phyloP scores from a whole-genome alignment of 2,888 invertebrate species.

The Therioaphis trifolii region DNA sequence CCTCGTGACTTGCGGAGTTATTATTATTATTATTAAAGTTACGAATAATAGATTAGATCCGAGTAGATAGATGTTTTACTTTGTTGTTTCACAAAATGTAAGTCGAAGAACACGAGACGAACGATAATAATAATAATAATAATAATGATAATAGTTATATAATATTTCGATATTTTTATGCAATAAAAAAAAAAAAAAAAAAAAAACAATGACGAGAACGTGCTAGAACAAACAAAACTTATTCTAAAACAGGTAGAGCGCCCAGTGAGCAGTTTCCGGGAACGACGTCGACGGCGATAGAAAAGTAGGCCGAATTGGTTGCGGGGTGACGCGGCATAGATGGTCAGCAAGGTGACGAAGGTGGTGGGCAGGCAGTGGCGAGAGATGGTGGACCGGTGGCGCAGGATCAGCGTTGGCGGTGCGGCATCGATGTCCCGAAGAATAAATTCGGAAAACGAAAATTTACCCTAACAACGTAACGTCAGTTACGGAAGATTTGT shows the following conservation, averaged over 20 bases:
- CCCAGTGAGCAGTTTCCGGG: slow-evolving; percentile 37
- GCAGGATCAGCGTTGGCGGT: neutral
- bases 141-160: slow-evolving; percentile 20
- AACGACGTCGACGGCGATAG: slow-evolving; percentile 25
- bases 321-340: neutral
- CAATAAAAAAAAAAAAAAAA: neutral
- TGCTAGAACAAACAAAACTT: slow-evolving; percentile 32
- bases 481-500: neutral
- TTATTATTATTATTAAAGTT: neutral
- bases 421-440: neutral
- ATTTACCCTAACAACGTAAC: neutral
- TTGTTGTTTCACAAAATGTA: slow-evolving; percentile 8
- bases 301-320: slow-evolving; percentile 31
- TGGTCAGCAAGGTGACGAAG: neutral
- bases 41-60: slow-evolving; percentile 9
- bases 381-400: neutral
- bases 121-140: slow-evolving; percentile 23
- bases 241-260: slow-evolving; percentile 14
- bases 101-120: neutral
- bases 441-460: neutral
- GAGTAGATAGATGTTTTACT: slow-evolving; percentile 34
- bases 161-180: neutral
- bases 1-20: neutral
- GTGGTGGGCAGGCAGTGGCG: neutral
- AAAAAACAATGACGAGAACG: slow-evolving; percentile 31